Base-by-base conservation (phyloP, 2,888 invertebrate species). In the Erebia epiphron region DNA sequence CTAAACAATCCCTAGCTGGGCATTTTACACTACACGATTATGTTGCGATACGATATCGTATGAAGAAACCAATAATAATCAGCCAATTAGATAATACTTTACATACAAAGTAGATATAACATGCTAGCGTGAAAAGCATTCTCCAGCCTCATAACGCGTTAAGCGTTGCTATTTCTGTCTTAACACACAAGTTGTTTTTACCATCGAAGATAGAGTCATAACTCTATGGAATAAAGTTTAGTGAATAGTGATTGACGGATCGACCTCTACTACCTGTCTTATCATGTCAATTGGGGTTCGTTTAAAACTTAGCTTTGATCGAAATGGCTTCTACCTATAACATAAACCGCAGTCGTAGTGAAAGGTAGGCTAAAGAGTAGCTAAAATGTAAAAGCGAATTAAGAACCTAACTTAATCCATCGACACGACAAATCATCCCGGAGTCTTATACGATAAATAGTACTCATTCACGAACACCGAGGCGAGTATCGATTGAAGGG, bases 1-100 rank as follows among this genome's bases (percentile, higher is more conserved):
- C 76, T 75, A 75, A 73, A 69, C 74, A 78, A 75, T 72, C 74
- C 52, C 69, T 71, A 61, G 26, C 56, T 41, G 16, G 35, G 35
- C 35, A 11, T 64, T 73, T 65, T 16, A 63, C 41, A 64, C 57
- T 16, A 50, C 52, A 64, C 70, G 67, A 69, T 18, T 14, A 21
- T 13, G 13, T 7, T 18, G 8, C 54, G 54, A 50, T 50, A 5
- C 4, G 14, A 7, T n/a, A 54, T 54, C 18, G 18, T 54, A 54
- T 18, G 16, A n/a, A 7, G 16, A 52, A 16, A 52, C 52, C 16
- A 0, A 16, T 8, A 9, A n/a, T n/a, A 26, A 16, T 16, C 10
- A 18, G 54, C 16, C 10, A 18, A 16, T 16, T n/a, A 26, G 2
- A 21, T 1, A 21, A 21, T 3, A 26, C 26, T 26, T 26, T 26